phyloP scores from a whole-genome alignment of 1,140 invertebrate genomes.

The Eupristina koningsbergeri region DNA sequence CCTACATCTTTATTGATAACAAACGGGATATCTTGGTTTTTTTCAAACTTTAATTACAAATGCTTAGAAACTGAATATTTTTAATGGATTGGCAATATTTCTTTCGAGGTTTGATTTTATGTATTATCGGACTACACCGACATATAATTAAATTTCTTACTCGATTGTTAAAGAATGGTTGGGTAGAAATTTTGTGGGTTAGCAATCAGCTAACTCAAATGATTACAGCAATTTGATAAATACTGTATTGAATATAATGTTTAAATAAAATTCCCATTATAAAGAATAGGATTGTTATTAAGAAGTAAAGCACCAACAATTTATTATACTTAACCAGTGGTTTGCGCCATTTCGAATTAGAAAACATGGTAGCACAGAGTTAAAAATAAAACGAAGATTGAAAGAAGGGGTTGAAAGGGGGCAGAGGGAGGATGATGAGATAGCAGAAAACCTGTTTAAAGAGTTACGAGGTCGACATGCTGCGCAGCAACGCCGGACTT shows the following conservation, averaged over 20 bases:
- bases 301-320: not conserved
- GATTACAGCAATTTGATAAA: too few relatives aligned
- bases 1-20: not conserved
- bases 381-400: conserved; percentile 6
- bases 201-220: too few relatives aligned
- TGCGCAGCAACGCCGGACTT: not conserved
- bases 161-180: too few relatives aligned
- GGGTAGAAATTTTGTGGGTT: too few relatives aligned
- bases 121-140: too few relatives aligned
- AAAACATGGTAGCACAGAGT: not conserved
- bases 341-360: not conserved
- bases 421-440: conserved; percentile 18
- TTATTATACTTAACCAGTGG: not conserved
- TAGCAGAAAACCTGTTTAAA: conserved; percentile 42
- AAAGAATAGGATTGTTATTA: not conserved
- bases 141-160: too few relatives aligned
- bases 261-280: not conserved
- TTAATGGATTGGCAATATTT: not conserved
- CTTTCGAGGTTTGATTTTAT: not conserved
- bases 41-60: not conserved
- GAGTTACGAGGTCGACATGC: conserved; percentile 37
- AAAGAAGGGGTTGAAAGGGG: conserved; percentile 29
- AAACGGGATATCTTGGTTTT: not conserved
- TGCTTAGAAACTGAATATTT: not conserved
- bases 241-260: too few relatives aligned